A percentile compares a stretch with the other conserved stretches of the same genome.
Conservation (phyloP, 2,113 vertebrate species). For the Chitala chitala region DNA sequence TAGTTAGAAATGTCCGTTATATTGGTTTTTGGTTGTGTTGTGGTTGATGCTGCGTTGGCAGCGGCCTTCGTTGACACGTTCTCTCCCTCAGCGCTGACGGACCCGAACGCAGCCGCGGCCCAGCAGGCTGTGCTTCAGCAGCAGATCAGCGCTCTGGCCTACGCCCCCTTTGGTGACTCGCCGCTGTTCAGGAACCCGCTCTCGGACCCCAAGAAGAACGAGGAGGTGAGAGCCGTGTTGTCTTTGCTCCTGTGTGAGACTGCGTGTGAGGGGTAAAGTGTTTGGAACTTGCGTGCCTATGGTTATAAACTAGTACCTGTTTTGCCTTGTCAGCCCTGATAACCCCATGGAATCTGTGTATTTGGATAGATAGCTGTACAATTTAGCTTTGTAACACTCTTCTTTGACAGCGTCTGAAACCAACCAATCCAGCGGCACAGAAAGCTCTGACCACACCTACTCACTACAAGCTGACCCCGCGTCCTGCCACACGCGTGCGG, state of each 20-base stretch:
- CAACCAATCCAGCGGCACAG: slow-evolving; percentile 92
- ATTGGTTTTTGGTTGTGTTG: no score
- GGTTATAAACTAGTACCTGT: no score
- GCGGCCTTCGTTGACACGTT: not conserved
- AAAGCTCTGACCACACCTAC: slow-evolving; percentile 88
- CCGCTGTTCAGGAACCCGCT: slow-evolving; percentile 91
- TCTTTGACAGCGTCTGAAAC: slow-evolving; percentile 78
- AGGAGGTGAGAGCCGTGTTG: slow-evolving; percentile 68
- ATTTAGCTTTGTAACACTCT: not conserved
- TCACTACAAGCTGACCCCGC: slow-evolving; percentile 89
- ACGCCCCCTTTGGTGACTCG: slow-evolving; percentile 88
- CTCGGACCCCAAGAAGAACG: slow-evolving; percentile 91
- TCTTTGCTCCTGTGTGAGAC: no score
- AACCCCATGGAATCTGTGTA: no score
- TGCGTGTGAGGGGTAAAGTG: no score
- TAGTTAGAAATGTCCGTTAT: no score
- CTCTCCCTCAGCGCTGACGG: slow-evolving; percentile 68
- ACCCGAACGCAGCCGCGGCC: slow-evolving; percentile 74
- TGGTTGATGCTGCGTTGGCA: no score
- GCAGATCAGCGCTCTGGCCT: slow-evolving; percentile 80
- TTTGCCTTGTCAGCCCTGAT: not conserved
- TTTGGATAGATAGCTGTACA: no score
- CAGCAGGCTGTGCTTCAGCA: slow-evolving; percentile 87
- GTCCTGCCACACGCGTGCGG: slow-evolving; percentile 80
- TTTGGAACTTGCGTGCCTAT: no score